These are phyloP conservation scores for Phenganax subtilis DNA, from an alignment of 92 coral and sea anemone species.

Conservation along the genomic window DNA sequence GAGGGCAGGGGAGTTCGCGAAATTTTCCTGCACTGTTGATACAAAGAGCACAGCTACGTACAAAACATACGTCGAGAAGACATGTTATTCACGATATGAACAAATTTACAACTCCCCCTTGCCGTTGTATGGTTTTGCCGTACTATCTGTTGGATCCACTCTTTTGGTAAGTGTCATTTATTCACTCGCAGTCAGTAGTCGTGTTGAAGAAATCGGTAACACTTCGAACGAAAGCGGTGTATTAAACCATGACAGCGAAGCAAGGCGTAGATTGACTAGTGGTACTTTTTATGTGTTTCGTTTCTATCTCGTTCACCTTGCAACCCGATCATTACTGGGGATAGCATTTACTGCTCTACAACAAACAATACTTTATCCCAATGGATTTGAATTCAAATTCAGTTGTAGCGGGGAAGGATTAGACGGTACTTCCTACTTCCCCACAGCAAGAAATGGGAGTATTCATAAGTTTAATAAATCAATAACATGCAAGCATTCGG, in stretches of 20 bases:
- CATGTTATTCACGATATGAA: no score
- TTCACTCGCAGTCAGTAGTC: slow-evolving; percentile 38
- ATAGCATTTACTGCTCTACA: background rate
- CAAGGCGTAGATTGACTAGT: background rate
- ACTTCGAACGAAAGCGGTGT: slow-evolving; percentile 37
- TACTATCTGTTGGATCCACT: slow-evolving; percentile 20
- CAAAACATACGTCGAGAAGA: no score
- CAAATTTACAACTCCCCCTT: no score
- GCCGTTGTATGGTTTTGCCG: slow-evolving; percentile 31
- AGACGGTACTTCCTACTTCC: background rate
- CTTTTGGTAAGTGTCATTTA: slow-evolving; percentile 35
- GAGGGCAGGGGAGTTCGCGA: no score
- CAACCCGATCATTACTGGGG: background rate
- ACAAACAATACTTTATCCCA: background rate
- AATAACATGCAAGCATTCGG: background rate
- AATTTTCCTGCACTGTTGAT: no score
- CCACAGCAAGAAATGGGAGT: background rate
- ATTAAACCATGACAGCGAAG: slow-evolving; percentile 41
- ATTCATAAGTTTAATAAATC: background rate
- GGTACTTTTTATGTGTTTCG: slow-evolving; percentile 34
- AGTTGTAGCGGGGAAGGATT: background rate
- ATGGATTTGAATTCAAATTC: background rate
- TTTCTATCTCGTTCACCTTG: slow-evolving; percentile 2
- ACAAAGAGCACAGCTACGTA: no score
- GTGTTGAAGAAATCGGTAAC: slow-evolving; percentile 44